Conservation (phyloP, 2,888 invertebrate genomes). For the Chrysolina americana region DNA sequence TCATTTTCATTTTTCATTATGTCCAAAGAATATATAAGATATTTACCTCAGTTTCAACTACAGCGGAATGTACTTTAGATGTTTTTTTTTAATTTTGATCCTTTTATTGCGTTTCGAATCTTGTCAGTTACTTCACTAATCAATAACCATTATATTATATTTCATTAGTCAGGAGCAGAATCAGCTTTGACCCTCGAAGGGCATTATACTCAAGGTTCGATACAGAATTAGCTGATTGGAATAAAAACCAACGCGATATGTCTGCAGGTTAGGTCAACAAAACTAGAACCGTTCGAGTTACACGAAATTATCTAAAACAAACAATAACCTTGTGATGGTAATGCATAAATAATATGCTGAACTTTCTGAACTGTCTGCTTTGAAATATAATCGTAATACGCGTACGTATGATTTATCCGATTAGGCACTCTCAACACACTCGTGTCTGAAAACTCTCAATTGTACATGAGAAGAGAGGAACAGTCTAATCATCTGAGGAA, state of each 20-base stretch:
- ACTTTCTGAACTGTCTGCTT: conserved; percentile 1
- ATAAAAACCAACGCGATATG: not conserved
- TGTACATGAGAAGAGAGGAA: too few species aligned
- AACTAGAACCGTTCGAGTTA: conserved; percentile 3
- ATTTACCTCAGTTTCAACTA: too few species aligned
- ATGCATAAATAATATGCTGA: not conserved
- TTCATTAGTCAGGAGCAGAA: not conserved
- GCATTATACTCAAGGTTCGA: not conserved
- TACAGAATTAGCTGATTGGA: conserved; percentile 1
- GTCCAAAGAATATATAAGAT: too few species aligned
- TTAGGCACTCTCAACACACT: too few species aligned
- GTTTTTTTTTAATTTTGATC: too few species aligned
- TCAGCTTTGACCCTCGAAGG: not conserved
- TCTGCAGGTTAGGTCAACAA: conserved; percentile 23
- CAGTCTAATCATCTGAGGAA: too few species aligned
- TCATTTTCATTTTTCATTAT: too few species aligned
- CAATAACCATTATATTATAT: not conserved
- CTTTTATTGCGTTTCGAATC: too few species aligned
- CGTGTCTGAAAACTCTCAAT: too few species aligned
- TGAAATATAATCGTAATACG: not conserved
- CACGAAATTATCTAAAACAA: conserved; percentile 6
- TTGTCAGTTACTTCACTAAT: not conserved
- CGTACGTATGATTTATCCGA: too few species aligned
- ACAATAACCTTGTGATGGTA: not conserved
- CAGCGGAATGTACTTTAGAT: too few species aligned